phyloP scores from a whole-genome alignment of 2,797 vertebrate genomes.

The Enteromius anoplus region DNA sequence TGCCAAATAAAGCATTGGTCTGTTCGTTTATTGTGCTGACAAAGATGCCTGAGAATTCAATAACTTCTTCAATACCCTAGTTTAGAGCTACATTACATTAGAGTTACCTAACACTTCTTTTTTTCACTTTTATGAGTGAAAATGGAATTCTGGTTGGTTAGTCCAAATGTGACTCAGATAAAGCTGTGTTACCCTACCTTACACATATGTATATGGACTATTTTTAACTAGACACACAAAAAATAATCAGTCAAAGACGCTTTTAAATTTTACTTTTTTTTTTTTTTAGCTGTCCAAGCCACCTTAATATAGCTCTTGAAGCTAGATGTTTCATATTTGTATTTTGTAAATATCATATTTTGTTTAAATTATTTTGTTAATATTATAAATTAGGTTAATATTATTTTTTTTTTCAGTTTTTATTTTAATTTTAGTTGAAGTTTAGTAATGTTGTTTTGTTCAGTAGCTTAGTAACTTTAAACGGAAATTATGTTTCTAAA shows the following conservation, averaged over 20 bases:
- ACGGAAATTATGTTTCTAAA: not conserved
- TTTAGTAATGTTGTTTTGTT: no score
- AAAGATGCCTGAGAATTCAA: not conserved
- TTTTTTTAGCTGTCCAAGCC: not conserved
- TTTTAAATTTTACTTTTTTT: not conserved
- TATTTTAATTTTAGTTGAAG: no score
- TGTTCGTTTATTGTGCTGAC: not conserved
- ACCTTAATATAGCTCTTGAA: not conserved
- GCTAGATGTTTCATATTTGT: not conserved
- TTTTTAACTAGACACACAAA: not conserved
- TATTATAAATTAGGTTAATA: not conserved
- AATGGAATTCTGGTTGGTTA: not conserved
- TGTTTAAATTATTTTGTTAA: not conserved
- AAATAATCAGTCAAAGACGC: not conserved
- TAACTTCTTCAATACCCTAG: not conserved
- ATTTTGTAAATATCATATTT: not conserved
- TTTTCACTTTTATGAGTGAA: not conserved
- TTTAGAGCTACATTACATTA: no score
- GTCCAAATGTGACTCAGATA: not conserved
- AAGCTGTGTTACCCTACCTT: not conserved
- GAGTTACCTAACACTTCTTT: no score
- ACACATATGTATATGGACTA: not conserved
- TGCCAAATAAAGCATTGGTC: slow-evolving; percentile 12
- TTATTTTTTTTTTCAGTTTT: not conserved
- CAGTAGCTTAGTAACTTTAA: not conserved